Evolutionary conservation across 2,113 vertebrate genomes (phyloP).

Genomic region (Calidris pygmaea): DNA sequence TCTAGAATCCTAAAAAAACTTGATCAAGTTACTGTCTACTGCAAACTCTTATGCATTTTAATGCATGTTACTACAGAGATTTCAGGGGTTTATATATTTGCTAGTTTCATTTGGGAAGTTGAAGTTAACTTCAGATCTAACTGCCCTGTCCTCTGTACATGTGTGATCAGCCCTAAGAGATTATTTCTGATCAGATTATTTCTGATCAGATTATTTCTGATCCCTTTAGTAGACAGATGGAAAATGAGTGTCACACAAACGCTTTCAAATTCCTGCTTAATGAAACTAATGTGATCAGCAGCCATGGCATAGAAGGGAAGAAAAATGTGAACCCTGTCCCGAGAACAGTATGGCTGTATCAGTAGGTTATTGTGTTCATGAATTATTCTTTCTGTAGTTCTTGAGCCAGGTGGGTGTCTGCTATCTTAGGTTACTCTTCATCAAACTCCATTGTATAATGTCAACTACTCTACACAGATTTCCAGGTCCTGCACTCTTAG

Average conservation of each 20-base stretch:
- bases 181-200: neutral
- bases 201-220: neutral
- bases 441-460: neutral
- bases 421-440: neutral
- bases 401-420: neutral
- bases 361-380: neutral
- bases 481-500: neutral
- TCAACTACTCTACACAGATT: neutral
- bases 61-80: neutral
- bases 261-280: neutral
- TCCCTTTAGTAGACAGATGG: neutral
- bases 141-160: neutral
- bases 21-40: neutral
- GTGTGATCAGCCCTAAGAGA: neutral
- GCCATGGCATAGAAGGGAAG: neutral
- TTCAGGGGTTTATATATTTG: neutral
- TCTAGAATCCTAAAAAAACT: neutral
- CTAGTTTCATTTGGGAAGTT: neutral
- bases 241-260: neutral
- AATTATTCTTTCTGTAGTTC: neutral
- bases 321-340: neutral
- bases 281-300: neutral
- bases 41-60: neutral
- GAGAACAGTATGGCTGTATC: neutral
- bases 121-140: neutral